Base-by-base conservation (phyloP, 2,113 vertebrate genomes). In the Oncorhynchus nerka region DNA sequence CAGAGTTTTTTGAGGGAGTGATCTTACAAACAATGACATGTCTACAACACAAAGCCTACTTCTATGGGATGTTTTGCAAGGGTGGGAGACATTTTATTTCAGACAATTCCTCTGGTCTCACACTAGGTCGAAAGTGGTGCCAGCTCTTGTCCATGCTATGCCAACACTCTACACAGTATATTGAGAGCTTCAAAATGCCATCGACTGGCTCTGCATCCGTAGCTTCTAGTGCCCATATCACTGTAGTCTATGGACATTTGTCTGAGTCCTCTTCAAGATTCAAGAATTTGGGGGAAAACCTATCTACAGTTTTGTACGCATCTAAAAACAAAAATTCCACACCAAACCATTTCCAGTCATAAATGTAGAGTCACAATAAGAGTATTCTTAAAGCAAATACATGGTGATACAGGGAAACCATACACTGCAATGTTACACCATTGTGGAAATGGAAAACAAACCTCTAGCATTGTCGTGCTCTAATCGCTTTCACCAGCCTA, bases 141-240 rank as follows among this genome's bases (percentile, higher is more conserved):
- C 93, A 94, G 93, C 92, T 94, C 93, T 90, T 90, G 79, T 90
- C 86, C 91, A 92, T 94, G 89, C 89, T 89, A 87, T 89, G 90
- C 86, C 87, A 86, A 91, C 89, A 85, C 84, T 80, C 70, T 74
- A 88, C 87, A 90, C 93, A 90, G 92, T 93, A 94, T 94, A 94
- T 93, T 94, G 93, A 94, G 93, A 94, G 92, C 91, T 84, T 85
- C 83, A 86, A 88, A 86, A 83, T 19, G 59, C 70, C 75, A 80
- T 84, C 30, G 59, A 86, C 81, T 85, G 73, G 68, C 28, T 70
- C 26, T 68, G 11, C 20, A 22, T 39, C n/a, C 73, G 67, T 70
- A 74, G 75, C 86, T 84, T 81, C 88, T 81, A 49, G 76, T 69
- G 51, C 51, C 51, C 69, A 1, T 75, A 71, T 65, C 70, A 78